Conservation (phyloP, 2,113 vertebrate species). For the Crotalus horridus region DNA sequence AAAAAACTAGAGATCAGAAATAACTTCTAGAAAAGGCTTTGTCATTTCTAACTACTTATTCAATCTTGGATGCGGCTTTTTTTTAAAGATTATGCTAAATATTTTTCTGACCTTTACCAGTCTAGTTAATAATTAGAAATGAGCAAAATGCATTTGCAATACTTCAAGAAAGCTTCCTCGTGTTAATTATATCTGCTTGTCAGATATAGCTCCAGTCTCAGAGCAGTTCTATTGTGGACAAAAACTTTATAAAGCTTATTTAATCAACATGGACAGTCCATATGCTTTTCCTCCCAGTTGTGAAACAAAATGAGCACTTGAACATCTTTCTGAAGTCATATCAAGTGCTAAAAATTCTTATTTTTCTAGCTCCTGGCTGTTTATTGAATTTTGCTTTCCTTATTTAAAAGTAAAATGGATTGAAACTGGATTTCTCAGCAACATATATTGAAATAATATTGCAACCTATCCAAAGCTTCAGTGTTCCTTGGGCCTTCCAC, state of each 20-base stretch:
- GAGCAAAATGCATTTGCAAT: not conserved
- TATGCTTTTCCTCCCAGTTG: not conserved
- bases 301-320: not conserved
- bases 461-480: not conserved
- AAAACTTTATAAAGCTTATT: not conserved
- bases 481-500: not conserved
- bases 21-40: not conserved
- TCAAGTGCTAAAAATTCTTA: not conserved
- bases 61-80: fast-evolving
- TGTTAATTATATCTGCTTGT: not conserved
- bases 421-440: not conserved
- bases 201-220: not conserved
- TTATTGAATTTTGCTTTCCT: not conserved
- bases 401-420: constrained; percentile 8
- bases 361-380: not conserved
- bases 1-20: constrained; percentile 6
- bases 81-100: constrained; percentile 2
- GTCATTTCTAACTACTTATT: fast-evolving
- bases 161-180: not conserved
- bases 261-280: not conserved
- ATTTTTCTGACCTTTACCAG: constrained; percentile 10
- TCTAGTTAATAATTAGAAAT: not conserved
- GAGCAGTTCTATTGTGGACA: fast-evolving
- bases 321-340: not conserved
- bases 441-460: not conserved